A percentile compares a stretch with the other conserved stretches of the same genome.
These are phyloP conservation scores for Thelaira solivaga DNA, from an alignment of 2,888 invertebrate species.

Conservation along the genomic window DNA sequence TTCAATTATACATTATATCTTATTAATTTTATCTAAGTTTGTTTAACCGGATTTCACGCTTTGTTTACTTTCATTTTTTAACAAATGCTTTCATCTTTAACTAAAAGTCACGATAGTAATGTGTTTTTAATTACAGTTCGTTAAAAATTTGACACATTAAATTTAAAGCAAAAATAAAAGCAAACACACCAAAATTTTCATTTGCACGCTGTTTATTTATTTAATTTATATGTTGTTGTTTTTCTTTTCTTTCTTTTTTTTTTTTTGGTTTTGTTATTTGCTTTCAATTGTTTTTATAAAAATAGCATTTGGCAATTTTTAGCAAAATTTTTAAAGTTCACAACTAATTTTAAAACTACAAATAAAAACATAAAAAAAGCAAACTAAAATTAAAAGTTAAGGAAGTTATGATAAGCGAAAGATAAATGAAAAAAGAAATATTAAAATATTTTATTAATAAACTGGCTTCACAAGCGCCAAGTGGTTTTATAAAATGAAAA, in stretches of 20 bases:
- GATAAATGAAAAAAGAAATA: background rate
- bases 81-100: background rate
- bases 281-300: background rate
- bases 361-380: background rate
- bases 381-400: background rate
- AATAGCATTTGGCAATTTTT: background rate
- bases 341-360: conserved; percentile 38
- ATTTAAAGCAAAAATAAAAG: background rate
- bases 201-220: too few species aligned
- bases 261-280: background rate
- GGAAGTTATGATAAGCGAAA: background rate
- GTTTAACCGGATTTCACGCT: conserved; percentile 15
- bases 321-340: conserved; percentile 33
- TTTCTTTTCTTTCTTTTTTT: background rate
- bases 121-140: conserved; percentile 11
- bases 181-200: background rate
- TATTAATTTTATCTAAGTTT: background rate
- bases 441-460: too few species aligned
- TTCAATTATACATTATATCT: too few species aligned
- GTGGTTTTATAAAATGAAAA: too few species aligned
- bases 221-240: too few species aligned
- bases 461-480: too few species aligned
- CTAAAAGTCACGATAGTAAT: background rate
- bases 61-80: conserved; percentile 26
- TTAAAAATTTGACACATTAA: conserved; percentile 33